Evolutionary conservation across 1,140 invertebrate genomes (phyloP).

Genomic region (Lordiphosa collinella): DNA sequence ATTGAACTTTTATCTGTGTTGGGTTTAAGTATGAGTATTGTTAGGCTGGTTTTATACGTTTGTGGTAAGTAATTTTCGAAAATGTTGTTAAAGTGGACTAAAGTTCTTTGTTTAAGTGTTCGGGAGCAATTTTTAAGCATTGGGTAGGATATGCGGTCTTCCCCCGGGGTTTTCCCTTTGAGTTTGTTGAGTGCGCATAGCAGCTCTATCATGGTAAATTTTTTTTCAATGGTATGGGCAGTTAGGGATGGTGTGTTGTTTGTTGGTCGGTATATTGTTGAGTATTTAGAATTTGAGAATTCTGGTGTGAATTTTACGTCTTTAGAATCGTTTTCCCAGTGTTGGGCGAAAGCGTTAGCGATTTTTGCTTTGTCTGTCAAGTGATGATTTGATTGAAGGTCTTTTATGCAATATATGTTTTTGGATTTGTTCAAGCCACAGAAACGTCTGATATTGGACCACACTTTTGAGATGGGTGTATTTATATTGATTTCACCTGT

Average conservation of each 20-base stretch:
- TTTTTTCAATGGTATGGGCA: background rate
- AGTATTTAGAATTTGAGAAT: background rate
- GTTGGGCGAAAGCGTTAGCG: constrained; percentile 1
- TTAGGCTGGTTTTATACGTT: constrained; percentile 6
- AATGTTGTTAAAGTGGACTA: background rate
- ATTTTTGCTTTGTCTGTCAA: background rate
- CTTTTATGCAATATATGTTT: background rate
- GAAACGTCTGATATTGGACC: constrained; percentile 2
- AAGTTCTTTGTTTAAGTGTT: background rate
- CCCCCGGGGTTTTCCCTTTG: background rate
- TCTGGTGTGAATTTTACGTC: background rate
- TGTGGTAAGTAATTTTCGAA: background rate
- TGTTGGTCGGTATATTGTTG: background rate
- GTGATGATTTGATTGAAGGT: background rate
- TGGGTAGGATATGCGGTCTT: background rate
- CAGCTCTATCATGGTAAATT: background rate
- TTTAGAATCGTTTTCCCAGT: constrained; percentile 8
- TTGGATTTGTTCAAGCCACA: constrained; percentile 4
- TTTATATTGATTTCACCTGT: background rate
- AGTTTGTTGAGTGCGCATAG: background rate
- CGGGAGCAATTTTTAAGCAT: background rate
- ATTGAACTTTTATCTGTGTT: constrained; percentile 10
- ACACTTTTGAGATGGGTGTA: constrained; percentile 1
- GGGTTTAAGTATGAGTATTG: constrained; percentile 4
- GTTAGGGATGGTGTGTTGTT: background rate